Evolutionary conservation across 30 jellyfish, hydroid and myxozoan species (phyloP), one percentile per base, ranked within the genome.

Genomic region (Chrysaora quinquecirrha): DNA sequence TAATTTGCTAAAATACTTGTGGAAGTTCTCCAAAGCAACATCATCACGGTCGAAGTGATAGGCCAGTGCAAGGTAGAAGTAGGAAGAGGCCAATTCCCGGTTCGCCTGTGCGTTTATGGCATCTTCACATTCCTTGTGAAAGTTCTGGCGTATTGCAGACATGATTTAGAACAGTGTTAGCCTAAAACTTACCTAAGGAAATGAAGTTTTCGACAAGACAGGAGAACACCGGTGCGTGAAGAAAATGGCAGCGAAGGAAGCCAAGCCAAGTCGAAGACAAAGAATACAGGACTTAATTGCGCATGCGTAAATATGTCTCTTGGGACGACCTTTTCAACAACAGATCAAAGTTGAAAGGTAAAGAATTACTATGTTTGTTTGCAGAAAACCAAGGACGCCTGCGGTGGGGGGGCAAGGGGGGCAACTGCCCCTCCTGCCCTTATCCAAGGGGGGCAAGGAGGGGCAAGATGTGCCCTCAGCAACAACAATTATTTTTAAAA

Each of bases 31-130:
- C 71, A 87, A 47, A 22, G 91, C 96, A 23, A 87, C 91, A 70
- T 87, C 96, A 20, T 78, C 90, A 14, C 96, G 75, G 56, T 87
- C 90, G 54, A 87, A 87, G 58, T 87, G 90, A 34, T n/a, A 71
- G 71, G 96, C 91, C 83, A 87, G 33, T 0, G 83, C 78, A 30
- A 78, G 75, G 83, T 87, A 87, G 35, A 69, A 76, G 78, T 87
- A 73, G 19, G 90, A 76, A 46, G 96, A 76, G 10, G 91, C 83
- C 50, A 87, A 75, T 32, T 87, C 85, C 2, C 46, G 64, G 87
- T 87, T 77, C 18, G 80, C 80, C 65, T 71, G 90, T 63, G 27
- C 25, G 56, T 76, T 87, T 25, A 87, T 11, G 7, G 66, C 82
- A 31, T 1, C 48, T 54, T 87, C 96, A 34, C 90, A 87, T 19